Evolutionary conservation across 2,888 invertebrate species (phyloP), one percentile per base, ranked within the genome.

Genomic region (Zygothrica quintamaculata): DNA sequence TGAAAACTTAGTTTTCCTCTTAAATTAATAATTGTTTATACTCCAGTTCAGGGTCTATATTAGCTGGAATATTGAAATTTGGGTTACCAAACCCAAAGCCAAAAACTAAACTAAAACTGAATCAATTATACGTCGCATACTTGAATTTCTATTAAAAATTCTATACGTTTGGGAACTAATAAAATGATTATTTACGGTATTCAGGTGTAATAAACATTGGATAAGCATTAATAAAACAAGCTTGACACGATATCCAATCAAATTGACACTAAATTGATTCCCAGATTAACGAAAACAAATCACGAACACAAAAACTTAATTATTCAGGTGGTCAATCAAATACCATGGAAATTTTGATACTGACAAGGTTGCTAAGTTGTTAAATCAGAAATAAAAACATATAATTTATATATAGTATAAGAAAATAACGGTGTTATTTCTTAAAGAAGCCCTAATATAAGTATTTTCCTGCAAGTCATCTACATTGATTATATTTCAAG

Each of bases 81-180:
- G 18, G 2, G 18, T 22, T n/a, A n/a, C n/a, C n/a, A n/a, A n/a
- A n/a, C n/a, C n/a, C n/a, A n/a, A n/a, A n/a, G n/a, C n/a, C n/a
- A n/a, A n/a, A n/a, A n/a, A n/a, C n/a, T n/a, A n/a, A n/a, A n/a
- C n/a, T n/a, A n/a, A 61, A 59, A 64, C 77, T 74, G 50, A 34
- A 61, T 67, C 78, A 67, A 81, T 84, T 74, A 72, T 40, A n/a
- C n/a, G n/a, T n/a, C n/a, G n/a, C n/a, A n/a, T n/a, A 37, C 51
- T 44, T 15, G 5, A 29, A 58, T 5, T 31, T 16, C 1, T 15
- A 81, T 81, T 77, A 60, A 81, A 72, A 78, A 84, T 77, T 69
- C 72, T 36, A 65, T 77, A 62, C 60, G 29, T 26, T n/a, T 4
- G 36, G 25, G 18, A 13, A 11, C 18, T 7, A 18, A 9, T 25